A percentile compares a stretch with the other conserved stretches of the same genome.
Evolutionary conservation across 2,113 vertebrate species (phyloP).

Genomic region (Albula glossodonta): DNA sequence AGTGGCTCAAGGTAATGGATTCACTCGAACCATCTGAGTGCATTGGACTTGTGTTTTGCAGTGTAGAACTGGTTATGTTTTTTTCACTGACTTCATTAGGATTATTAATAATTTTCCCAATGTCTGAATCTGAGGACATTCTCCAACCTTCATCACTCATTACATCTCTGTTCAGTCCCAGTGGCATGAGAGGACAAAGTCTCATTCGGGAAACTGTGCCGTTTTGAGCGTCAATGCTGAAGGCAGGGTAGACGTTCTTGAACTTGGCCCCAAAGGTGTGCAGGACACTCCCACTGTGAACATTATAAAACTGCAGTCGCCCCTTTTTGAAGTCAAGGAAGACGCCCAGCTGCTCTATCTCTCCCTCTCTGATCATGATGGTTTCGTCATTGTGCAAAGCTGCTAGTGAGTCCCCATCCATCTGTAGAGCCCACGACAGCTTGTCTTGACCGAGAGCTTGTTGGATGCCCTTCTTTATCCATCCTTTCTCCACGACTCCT

Average conservation of each 20-base stretch:
- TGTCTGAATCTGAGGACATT: not conserved
- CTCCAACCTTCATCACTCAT: not conserved
- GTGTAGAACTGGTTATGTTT: not conserved
- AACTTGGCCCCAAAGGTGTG: slow-evolving; percentile 10
- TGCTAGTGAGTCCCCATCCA: slow-evolving; percentile 13
- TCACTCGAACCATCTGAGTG: too few relatives aligned
- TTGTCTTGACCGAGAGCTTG: not conserved
- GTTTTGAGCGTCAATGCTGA: slow-evolving; percentile 9
- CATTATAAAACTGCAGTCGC: slow-evolving; percentile 32
- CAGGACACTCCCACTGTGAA: not conserved
- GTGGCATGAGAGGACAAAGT: slow-evolving; percentile 23
- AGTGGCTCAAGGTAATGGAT: too few relatives aligned
- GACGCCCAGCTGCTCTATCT: slow-evolving; percentile 32
- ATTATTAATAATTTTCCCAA: not conserved
- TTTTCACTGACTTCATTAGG: not conserved
- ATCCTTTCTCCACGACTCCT: slow-evolving; percentile 25
- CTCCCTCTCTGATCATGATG: not conserved
- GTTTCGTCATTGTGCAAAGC: slow-evolving; percentile 25
- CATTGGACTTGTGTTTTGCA: too few relatives aligned
- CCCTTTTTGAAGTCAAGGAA: slow-evolving; percentile 35
- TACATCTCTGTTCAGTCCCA: not conserved
- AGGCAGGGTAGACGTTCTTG: slow-evolving; percentile 22
- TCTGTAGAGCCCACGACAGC: slow-evolving; percentile 31
- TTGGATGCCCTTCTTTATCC: not conserved
- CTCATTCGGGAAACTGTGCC: not conserved